Conservation (phyloP, 2,888 invertebrate species). For the Xestia sexstrigata region DNA sequence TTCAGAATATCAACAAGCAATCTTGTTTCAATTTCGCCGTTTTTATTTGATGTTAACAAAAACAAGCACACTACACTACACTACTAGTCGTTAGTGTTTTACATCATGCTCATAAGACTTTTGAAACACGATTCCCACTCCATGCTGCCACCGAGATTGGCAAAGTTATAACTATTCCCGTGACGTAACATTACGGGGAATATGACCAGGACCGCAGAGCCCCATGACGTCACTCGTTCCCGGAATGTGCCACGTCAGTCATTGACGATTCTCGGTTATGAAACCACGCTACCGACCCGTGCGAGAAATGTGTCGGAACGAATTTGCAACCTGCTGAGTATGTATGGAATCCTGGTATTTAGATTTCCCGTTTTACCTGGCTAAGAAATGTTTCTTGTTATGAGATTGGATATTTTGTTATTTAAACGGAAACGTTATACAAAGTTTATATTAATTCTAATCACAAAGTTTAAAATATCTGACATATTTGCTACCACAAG, state of each 20-base stretch:
- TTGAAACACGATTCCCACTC: constrained; percentile 16
- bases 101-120: constrained; percentile 12
- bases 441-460: neutral
- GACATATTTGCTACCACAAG: neutral
- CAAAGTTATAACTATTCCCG: constrained; percentile 46
- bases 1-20: neutral
- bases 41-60: neutral
- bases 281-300: constrained; percentile 47
- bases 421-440: neutral
- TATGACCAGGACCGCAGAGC: constrained; percentile 41
- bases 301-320: constrained; percentile 46
- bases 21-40: no score
- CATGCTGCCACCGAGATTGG: constrained; percentile 33
- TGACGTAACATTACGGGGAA: constrained; percentile 27
- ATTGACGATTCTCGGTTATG: constrained; percentile 60
- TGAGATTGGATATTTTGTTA: neutral
- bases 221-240: constrained; percentile 48
- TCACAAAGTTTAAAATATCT: neutral
- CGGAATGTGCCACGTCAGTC: constrained; percentile 54
- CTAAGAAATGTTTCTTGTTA: neutral
- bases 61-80: neutral
- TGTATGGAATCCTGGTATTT: constrained; percentile 36
- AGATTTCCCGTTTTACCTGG: constrained; percentile 20
- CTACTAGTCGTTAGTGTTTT: neutral
- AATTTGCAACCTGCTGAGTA: constrained; percentile 50